These are phyloP conservation scores for Diorhabda elongata DNA, from an alignment of 1,140 invertebrate species.

Conservation along the genomic window DNA sequence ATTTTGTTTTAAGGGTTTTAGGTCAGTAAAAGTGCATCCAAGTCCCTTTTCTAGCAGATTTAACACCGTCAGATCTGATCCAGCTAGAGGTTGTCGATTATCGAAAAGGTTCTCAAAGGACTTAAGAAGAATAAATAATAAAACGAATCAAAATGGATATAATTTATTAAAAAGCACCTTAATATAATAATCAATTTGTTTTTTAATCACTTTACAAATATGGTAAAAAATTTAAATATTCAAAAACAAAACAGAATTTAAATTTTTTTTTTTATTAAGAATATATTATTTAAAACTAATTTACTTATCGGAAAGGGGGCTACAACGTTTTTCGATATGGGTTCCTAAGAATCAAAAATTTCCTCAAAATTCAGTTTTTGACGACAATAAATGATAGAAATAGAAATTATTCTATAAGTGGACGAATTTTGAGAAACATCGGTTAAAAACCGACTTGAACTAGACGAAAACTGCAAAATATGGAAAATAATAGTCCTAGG, in stretches of 20 bases:
- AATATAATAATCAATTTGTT: not conserved
- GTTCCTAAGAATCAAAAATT: not conserved
- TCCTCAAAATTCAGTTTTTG: not conserved
- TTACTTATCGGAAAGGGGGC: not conserved
- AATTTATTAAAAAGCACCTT: constrained; percentile 3
- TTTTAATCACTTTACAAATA: not conserved
- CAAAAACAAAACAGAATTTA: not conserved
- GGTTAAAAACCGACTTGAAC: too few species aligned
- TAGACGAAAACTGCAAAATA: too few species aligned
- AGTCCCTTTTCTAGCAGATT: too few species aligned
- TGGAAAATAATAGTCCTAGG: too few species aligned
- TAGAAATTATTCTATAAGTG: not conserved
- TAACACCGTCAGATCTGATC: too few species aligned
- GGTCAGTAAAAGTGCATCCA: too few species aligned
- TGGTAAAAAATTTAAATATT: not conserved
- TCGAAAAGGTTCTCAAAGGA: too few species aligned
- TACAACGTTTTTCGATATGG: not conserved
- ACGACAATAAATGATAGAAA: not conserved
- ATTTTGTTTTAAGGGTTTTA: too few species aligned
- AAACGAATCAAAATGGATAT: not conserved
- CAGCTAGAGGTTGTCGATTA: too few species aligned
- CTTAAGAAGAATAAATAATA: too few species aligned
- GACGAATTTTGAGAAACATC: too few species aligned
- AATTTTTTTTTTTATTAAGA: not conserved
- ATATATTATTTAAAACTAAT: not conserved